phyloP scores from a whole-genome alignment of 2,888 invertebrate genomes.

The Amaurobius ferox region DNA sequence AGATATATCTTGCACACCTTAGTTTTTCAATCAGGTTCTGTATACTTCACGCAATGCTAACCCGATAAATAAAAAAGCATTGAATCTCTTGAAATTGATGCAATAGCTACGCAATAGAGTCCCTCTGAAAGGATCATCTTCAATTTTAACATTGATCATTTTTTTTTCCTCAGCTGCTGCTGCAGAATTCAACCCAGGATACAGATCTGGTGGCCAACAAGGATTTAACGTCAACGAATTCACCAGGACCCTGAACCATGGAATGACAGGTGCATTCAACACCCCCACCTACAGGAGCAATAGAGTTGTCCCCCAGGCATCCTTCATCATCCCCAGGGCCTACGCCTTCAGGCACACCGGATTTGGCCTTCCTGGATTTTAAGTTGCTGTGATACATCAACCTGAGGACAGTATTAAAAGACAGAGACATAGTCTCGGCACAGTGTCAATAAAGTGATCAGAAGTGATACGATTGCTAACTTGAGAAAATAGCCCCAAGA shows the following conservation, averaged over 20 bases:
- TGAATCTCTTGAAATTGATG: too few relatives aligned
- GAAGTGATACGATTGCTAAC: neutral
- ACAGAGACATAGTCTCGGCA: neutral
- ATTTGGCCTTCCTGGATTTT: slow-evolving; percentile 43
- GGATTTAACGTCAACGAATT: slow-evolving; percentile 62
- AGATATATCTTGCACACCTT: too few relatives aligned
- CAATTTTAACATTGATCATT: too few relatives aligned
- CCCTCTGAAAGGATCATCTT: too few relatives aligned
- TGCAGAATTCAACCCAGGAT: slow-evolving; percentile 26
- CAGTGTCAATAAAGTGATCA: neutral
- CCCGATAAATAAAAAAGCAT: too few relatives aligned
- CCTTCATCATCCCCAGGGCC: slow-evolving; percentile 32
- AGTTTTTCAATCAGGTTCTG: too few relatives aligned
- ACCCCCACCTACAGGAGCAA: slow-evolving; percentile 45
- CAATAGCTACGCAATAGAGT: too few relatives aligned
- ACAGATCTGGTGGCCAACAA: slow-evolving; percentile 51
- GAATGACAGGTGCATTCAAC: slow-evolving; percentile 25
- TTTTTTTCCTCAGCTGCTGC: neutral
- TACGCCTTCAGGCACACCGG: slow-evolving; percentile 41
- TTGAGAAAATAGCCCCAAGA: neutral
- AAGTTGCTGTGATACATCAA: neutral
- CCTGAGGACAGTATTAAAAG: neutral
- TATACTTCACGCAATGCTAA: too few relatives aligned
- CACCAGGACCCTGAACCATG: slow-evolving; percentile 54
- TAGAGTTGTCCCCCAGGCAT: slow-evolving; percentile 41